These are phyloP conservation scores for Apteryx mantelli DNA, from an alignment of 2,113 vertebrate species.

Conservation along the genomic window DNA sequence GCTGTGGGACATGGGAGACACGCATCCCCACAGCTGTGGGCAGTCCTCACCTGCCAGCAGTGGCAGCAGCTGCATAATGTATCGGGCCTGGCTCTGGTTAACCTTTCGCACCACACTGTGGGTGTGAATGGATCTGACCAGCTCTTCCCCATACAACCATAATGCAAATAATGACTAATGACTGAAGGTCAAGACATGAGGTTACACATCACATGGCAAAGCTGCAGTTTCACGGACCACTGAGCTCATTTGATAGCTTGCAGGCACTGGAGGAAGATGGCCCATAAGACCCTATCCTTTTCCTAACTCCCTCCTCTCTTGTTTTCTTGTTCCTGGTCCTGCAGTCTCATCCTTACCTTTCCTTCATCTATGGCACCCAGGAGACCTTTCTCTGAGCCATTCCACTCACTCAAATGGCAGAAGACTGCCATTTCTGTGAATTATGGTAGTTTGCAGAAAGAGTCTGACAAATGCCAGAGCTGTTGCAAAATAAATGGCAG, in stretches of 20 bases:
- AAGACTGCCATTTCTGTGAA: neutral
- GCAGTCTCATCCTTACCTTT: neutral
- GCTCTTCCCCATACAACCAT: neutral
- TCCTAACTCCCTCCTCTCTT: neutral
- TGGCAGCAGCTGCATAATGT: fast-evolving
- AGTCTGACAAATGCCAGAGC: neutral
- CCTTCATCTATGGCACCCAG: neutral
- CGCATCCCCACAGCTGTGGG: fast-evolving
- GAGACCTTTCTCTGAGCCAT: neutral
- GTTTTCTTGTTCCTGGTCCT: neutral
- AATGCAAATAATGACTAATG: neutral
- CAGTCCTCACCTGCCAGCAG: neutral
- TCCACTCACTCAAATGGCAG: neutral
- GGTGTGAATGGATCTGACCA: neutral
- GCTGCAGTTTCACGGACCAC: neutral
- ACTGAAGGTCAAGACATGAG: neutral
- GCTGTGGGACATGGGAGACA: neutral
- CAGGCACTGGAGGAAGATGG: neutral
- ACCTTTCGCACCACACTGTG: fast-evolving
- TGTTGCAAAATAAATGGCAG: neutral
- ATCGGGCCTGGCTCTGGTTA: neutral
- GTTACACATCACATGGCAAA: neutral
- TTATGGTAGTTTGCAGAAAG: neutral
- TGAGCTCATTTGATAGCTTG: neutral
- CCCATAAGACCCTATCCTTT: neutral